phyloP scores from a whole-genome alignment of 92 coral and sea anemone genomes.

The Porites divaricata region DNA sequence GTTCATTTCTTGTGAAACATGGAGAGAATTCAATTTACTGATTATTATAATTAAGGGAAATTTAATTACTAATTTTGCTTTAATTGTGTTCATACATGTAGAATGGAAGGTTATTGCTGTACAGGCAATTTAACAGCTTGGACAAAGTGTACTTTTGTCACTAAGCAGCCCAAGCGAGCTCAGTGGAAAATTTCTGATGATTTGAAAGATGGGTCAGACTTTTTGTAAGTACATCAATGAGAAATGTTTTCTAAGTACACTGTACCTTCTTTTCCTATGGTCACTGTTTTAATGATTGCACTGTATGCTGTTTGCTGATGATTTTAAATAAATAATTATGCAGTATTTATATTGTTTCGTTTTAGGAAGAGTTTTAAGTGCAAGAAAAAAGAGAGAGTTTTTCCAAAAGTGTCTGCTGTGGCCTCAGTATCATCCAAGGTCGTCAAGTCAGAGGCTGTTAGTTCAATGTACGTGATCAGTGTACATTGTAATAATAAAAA shows the following conservation, averaged over 20 bases:
- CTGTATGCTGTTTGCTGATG: neutral
- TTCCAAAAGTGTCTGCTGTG: slow-evolving; percentile 73
- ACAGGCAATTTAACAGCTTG: slow-evolving; percentile 95
- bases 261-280: no score
- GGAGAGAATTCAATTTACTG: neutral
- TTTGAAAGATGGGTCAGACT: slow-evolving; percentile 76
- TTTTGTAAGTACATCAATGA: slow-evolving; percentile 65
- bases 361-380: slow-evolving; percentile 82
- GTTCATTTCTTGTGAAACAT: neutral
- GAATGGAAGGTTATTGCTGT: slow-evolving; percentile 92
- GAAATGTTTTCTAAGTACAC: no score
- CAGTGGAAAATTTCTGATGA: slow-evolving; percentile 79
- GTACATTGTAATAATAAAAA: neutral
- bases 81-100: neutral
- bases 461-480: slow-evolving; percentile 2
- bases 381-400: slow-evolving; percentile 78
- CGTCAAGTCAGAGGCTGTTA: slow-evolving; percentile 17
- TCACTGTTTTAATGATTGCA: neutral
- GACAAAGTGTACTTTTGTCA: slow-evolving; percentile 92
- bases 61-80: neutral
- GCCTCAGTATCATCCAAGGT: slow-evolving; percentile 10
- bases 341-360: neutral
- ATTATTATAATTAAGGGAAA: no score
- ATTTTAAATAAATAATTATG: neutral
- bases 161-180: slow-evolving; percentile 85